Evolutionary conservation across 2,888 invertebrate species (phyloP).

Genomic region (Cecidostiba fungosa): DNA sequence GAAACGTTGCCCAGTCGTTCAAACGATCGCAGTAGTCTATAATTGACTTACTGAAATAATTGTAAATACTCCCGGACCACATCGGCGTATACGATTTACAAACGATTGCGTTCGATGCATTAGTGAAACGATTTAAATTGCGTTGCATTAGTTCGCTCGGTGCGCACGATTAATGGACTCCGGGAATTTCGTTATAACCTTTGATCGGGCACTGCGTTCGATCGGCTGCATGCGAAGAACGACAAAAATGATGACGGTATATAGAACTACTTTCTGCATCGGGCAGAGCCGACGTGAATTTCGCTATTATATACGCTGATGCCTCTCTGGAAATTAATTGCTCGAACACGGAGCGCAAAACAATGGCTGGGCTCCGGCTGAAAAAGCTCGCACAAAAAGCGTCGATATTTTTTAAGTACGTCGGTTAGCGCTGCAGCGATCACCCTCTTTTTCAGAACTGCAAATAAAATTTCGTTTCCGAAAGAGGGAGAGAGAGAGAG

Average conservation of each 20-base stretch:
- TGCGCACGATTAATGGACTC: background rate
- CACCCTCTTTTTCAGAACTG: conserved; percentile 26
- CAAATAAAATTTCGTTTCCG: conserved; percentile 39
- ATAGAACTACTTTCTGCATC: background rate
- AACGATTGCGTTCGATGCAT: background rate
- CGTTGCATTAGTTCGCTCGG: conserved; percentile 16
- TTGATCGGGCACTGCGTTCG: background rate
- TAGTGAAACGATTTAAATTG: background rate
- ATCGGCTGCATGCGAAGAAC: background rate
- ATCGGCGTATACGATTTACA: background rate
- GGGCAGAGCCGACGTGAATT: conserved; percentile 10
- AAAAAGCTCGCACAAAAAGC: background rate
- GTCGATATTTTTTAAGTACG: conserved; percentile 12
- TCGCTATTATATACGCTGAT: background rate
- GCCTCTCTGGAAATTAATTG: conserved; percentile 36
- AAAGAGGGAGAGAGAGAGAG: background rate
- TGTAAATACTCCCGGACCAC: background rate
- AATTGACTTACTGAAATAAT: conserved; percentile 1
- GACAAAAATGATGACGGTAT: background rate
- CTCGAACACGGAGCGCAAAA: conserved; percentile 13
- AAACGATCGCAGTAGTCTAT: background rate
- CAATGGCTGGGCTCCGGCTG: background rate
- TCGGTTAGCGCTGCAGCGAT: background rate
- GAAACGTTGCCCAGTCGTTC: background rate
- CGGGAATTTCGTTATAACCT: conserved; percentile 26